phyloP scores from a whole-genome alignment of 2,888 invertebrate species.

The Portevinia maculata region DNA sequence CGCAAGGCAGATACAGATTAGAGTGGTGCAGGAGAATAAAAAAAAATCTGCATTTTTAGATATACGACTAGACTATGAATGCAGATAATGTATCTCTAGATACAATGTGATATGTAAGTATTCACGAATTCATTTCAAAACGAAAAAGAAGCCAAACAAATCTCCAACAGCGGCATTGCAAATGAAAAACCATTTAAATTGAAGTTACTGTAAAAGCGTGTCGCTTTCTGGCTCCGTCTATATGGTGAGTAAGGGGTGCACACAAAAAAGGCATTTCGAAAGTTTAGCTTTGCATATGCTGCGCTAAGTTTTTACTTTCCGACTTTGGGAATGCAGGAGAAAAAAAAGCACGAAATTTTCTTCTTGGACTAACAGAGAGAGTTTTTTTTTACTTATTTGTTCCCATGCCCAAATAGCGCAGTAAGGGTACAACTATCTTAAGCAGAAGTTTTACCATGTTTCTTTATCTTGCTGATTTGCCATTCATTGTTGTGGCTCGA shows the following conservation, averaged over 20 bases:
- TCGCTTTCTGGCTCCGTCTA: slow-evolving; percentile 67
- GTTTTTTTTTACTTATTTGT: neutral
- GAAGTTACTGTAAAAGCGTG: slow-evolving; percentile 60
- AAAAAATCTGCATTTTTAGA: slow-evolving; percentile 75
- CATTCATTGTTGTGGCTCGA: neutral
- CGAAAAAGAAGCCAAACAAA: slow-evolving; percentile 48
- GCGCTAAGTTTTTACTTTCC: slow-evolving; percentile 34
- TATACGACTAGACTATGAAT: slow-evolving; percentile 75
- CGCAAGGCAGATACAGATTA: neutral
- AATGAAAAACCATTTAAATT: slow-evolving; percentile 59
- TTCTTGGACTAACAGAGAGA: slow-evolving; percentile 1
- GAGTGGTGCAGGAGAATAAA: neutral
- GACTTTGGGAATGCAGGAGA: slow-evolving; percentile 13
- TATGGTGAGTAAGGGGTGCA: slow-evolving; percentile 68
- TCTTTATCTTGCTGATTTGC: neutral
- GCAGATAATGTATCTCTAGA: slow-evolving; percentile 75
- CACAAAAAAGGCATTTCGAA: slow-evolving; percentile 61
- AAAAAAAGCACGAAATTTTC: slow-evolving; percentile 26
- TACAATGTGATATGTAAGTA: slow-evolving; percentile 64
- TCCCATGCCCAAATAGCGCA: neutral
- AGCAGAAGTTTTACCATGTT: neutral
- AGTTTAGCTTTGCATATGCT: slow-evolving; percentile 66
- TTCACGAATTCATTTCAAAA: slow-evolving; percentile 62
- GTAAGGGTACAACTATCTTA: neutral
- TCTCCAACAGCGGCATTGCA: slow-evolving; percentile 45